Evolutionary conservation across 2,888 invertebrate genomes (phyloP).

Genomic region (Periphyllus acericola): DNA sequence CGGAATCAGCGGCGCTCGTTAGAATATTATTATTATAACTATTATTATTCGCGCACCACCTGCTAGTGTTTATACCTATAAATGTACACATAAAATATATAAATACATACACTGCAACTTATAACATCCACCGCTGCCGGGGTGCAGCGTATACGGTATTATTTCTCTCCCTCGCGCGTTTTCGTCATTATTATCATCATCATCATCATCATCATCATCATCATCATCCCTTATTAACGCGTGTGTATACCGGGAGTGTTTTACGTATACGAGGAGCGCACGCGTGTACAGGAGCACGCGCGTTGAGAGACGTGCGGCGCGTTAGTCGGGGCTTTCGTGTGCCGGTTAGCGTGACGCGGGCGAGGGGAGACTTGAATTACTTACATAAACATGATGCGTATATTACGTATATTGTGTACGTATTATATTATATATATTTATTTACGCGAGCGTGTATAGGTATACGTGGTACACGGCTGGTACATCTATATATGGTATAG

Average conservation of each 20-base stretch:
- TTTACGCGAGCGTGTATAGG: no score
- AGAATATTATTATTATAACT: not conserved
- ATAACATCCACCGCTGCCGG: not conserved
- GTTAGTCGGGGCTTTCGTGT: no score
- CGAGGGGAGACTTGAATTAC: conserved; percentile 29
- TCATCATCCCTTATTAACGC: not conserved
- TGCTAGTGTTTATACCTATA: not conserved
- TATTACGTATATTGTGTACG: conserved; percentile 12
- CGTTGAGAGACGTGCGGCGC: no score
- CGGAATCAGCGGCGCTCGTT: not conserved
- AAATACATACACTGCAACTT: not conserved
- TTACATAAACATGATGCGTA: conserved; percentile 40
- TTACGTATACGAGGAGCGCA: not conserved
- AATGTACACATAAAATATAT: no score
- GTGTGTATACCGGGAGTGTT: not conserved
- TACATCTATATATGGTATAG: not conserved
- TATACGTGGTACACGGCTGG: not conserved
- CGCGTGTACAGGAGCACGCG: not conserved
- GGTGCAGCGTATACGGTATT: no score
- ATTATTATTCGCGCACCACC: not conserved
- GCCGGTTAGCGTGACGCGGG: not conserved
- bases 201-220: not conserved
- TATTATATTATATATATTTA: not conserved
- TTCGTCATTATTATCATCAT: not conserved
- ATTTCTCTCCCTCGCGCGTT: not conserved